Evolutionary conservation across 35 echinoderm and acorn worm genomes (phyloP).

Genomic region (Ophiothrix spiculata): DNA sequence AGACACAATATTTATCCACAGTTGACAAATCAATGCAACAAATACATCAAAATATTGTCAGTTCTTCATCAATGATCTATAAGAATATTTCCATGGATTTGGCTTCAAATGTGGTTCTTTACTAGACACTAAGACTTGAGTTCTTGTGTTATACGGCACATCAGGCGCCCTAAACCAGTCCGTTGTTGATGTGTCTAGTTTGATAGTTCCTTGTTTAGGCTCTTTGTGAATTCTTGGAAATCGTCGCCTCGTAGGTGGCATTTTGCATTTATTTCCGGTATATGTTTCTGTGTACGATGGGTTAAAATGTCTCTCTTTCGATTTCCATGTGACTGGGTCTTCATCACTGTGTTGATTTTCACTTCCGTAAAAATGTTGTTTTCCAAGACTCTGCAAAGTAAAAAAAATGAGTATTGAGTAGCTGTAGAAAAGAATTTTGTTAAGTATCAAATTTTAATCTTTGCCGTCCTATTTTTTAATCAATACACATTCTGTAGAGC

Average conservation of each 20-base stretch:
- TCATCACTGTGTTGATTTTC: slow-evolving; percentile 78
- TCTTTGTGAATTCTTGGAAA: slow-evolving; percentile 64
- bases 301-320: slow-evolving; percentile 39
- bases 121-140: slow-evolving; percentile 83
- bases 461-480: too few relatives aligned
- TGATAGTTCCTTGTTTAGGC: slow-evolving; percentile 42
- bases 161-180: slow-evolving; percentile 65
- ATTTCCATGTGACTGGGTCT: slow-evolving; percentile 78
- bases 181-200: slow-evolving; percentile 74
- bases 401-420: slow-evolving; percentile 14
- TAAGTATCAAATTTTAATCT: too few relatives aligned
- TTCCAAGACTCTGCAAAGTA: slow-evolving; percentile 69
- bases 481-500: too few relatives aligned
- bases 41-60: too few relatives aligned
- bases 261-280: slow-evolving; percentile 52
- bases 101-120: slow-evolving; percentile 92
- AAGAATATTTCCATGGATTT: slow-evolving; percentile 97
- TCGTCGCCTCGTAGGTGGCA: slow-evolving; percentile 67
- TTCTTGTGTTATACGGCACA: slow-evolving; percentile 76
- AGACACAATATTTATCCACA: too few relatives aligned
- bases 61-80: slow-evolving; percentile 39
- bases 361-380: slow-evolving; percentile 40
- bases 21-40: too few relatives aligned
- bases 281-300: slow-evolving; percentile 54
- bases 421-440: too few relatives aligned